Conservation (phyloP, 2,113 vertebrate species). For the Taxidea taxus region DNA sequence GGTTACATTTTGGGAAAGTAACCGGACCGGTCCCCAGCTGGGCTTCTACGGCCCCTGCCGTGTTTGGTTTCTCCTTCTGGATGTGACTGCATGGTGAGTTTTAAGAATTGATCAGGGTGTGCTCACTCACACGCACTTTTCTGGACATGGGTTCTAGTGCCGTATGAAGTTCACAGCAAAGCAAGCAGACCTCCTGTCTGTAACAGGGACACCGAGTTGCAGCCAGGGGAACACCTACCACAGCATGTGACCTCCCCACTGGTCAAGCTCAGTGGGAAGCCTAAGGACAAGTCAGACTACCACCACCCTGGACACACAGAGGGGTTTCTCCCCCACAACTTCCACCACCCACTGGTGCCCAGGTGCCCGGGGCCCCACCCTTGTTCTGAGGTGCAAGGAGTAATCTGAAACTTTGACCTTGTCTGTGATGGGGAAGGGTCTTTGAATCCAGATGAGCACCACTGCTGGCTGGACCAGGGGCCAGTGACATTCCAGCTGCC, state of each 20-base stretch:
- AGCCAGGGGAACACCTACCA: background rate
- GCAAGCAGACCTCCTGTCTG: background rate
- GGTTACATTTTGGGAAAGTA: background rate
- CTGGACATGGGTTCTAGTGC: background rate
- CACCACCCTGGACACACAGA: background rate
- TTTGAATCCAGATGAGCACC: background rate
- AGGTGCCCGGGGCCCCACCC: background rate
- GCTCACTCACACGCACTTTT: background rate
- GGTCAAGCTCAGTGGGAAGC: background rate
- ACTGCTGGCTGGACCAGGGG: background rate
- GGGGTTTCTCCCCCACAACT: too few species aligned
- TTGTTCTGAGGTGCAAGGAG: background rate
- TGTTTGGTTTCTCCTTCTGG: background rate
- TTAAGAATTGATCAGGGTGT: too few species aligned
- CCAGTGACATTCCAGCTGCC: background rate
- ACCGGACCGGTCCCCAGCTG: accelerated
- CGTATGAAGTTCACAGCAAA: background rate
- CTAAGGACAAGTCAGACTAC: background rate
- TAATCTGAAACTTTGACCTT: background rate
- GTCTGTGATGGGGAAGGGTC: background rate
- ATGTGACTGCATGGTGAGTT: background rate
- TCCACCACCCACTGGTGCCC: background rate
- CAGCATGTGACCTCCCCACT: background rate
- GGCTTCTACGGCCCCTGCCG: background rate
- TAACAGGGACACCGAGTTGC: background rate